Base-by-base conservation (phyloP, 2,797 vertebrate genomes). In the Nannoperca obscura region DNA sequence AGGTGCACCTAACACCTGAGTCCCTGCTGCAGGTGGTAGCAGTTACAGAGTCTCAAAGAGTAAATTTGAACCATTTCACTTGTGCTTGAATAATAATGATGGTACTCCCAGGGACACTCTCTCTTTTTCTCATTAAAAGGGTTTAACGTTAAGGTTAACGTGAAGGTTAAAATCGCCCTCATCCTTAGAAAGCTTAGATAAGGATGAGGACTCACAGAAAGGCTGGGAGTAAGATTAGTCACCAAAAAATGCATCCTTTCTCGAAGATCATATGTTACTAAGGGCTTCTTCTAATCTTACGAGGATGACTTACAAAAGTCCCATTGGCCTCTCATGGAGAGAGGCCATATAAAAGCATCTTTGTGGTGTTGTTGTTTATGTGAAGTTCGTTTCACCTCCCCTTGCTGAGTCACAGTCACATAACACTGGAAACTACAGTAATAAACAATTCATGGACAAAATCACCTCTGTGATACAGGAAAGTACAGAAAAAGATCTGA, bases 1-100 rank as follows among this genome's bases (percentile, higher is more conserved):
- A 89, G 83, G 80, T 89, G 73, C 67, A 89, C 52, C 78, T 70
- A 91, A 91, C 78, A 93, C 83, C 90, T n/a, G 83, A 82, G 81
- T 60, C 75, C 36, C 32, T 34, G 60, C 73, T 75, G 55, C 74
- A 63, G 62, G 73, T 53, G 75, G 72, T 44, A 71, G 27, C 71
- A 59, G 83, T 74, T 75, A 80, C 57, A 2, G 7, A 40, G 68
- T 63, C 80, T 66, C 68, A 52, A 36, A 75, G 52, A 46, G 74
- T 74, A 53, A 87, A 78, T 80, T 77, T 74, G 77, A 84, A 60
- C 74, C 58, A 62, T 69, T 81, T 84, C 60, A 69, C 59, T 38
- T 12, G 20, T 46, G 44, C 63, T 64, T 80, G 30, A 78, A 85
- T 76, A 72, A 76, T 77, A 71, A 87, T 86, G 53, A 71, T 11